Conservation (phyloP, 2,797 vertebrate species). For the Thaleichthys pacificus region DNA sequence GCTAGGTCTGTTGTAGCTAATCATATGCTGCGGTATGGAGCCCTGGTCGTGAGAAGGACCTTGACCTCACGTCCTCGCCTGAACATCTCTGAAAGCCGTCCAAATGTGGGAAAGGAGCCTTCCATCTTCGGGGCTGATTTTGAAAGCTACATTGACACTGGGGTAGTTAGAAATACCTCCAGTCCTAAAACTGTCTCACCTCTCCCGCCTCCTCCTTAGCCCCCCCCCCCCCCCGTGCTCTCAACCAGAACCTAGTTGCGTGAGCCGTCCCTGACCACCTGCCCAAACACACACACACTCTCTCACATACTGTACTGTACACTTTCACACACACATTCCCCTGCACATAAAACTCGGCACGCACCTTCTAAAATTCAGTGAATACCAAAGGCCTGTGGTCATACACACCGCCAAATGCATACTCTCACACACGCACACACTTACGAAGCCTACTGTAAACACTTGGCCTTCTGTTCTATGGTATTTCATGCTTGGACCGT, state of each 20-base stretch:
- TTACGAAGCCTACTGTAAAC: not conserved
- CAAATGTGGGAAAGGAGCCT: not conserved
- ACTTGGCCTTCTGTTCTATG: not conserved
- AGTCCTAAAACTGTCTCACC: not conserved
- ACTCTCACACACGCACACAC: not conserved
- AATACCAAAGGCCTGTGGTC: too few species aligned
- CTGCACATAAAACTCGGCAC: not conserved
- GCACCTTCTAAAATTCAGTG: not conserved
- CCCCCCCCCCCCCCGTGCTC: not conserved
- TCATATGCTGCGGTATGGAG: not conserved
- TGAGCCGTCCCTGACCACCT: slow-evolving; percentile 38
- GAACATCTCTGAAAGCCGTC: not conserved
- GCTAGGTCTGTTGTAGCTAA: not conserved
- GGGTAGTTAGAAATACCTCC: slow-evolving; percentile 23
- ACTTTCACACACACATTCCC: not conserved
- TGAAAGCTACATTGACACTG: slow-evolving; percentile 8
- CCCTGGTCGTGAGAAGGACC: slow-evolving; percentile 48
- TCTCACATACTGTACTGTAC: slow-evolving; percentile 4
- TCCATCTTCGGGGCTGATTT: slow-evolving; percentile 4
- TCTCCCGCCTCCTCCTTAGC: not conserved
- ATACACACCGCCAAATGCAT: slow-evolving; percentile 2
- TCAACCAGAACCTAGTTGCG: slow-evolving; percentile 3
- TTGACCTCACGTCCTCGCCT: not conserved
- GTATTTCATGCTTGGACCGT: too few species aligned
- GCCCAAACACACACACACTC: slow-evolving; percentile 8